Conservation (phyloP, 2,888 invertebrate species). For the Metalampra italica region DNA sequence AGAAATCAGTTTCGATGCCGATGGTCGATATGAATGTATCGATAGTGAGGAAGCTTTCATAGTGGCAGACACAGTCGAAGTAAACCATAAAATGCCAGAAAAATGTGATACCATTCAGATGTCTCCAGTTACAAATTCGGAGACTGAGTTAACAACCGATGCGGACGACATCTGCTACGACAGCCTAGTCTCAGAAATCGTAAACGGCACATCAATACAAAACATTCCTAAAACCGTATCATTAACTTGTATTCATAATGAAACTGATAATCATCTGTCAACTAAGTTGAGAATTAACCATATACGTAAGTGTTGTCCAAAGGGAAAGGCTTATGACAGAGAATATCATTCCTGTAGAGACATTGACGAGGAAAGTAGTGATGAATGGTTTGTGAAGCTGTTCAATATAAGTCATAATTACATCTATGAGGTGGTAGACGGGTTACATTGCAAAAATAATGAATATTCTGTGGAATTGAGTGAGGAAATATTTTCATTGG, state of each 20-base stretch:
- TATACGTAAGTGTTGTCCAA: slow-evolving; percentile 63
- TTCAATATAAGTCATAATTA: slow-evolving; percentile 31
- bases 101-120: slow-evolving; percentile 39
- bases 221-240: slow-evolving; percentile 52
- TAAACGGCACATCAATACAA: slow-evolving; percentile 41
- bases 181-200: slow-evolving; percentile 44
- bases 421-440: slow-evolving; percentile 52
- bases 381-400: slow-evolving; percentile 37
- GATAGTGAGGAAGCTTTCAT: slow-evolving; percentile 39
- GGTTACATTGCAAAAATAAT: slow-evolving; percentile 48
- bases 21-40: slow-evolving; percentile 45
- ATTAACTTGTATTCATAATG: slow-evolving; percentile 43
- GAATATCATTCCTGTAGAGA: slow-evolving; percentile 48
- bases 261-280: slow-evolving; percentile 24
- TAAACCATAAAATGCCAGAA: slow-evolving; percentile 45
- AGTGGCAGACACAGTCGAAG: slow-evolving; percentile 35
- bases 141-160: slow-evolving; percentile 21
- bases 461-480: slow-evolving; percentile 54
- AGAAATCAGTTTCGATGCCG: slow-evolving; percentile 18
- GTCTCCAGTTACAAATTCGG: slow-evolving; percentile 28
- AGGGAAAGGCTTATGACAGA: slow-evolving; percentile 52
- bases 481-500: slow-evolving; percentile 39
- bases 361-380: slow-evolving; percentile 24
- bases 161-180: slow-evolving; percentile 47
- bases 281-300: slow-evolving; percentile 35